phyloP scores from a whole-genome alignment of 2,113 vertebrate genomes.

The Australoheros scitulus region DNA sequence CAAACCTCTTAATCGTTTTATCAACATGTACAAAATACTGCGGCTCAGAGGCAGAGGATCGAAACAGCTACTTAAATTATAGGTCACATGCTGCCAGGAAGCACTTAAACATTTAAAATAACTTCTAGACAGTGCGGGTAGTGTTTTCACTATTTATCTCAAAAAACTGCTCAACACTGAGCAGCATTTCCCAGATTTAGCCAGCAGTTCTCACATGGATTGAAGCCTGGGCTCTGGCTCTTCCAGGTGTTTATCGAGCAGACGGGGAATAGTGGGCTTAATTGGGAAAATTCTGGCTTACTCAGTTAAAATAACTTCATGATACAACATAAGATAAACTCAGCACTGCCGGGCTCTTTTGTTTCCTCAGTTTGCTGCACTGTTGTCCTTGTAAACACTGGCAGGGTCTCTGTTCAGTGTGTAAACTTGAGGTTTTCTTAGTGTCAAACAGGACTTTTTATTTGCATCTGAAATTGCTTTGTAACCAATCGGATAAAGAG shows the following conservation, averaged over 20 bases:
- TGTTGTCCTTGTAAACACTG: neutral
- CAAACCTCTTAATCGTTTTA: neutral
- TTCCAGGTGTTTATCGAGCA: neutral
- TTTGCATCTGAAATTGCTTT: too few relatives aligned
- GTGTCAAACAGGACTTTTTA: too few relatives aligned
- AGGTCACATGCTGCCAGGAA: neutral
- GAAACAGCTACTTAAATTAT: neutral
- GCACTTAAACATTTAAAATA: neutral
- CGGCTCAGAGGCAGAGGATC: neutral
- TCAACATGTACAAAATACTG: neutral
- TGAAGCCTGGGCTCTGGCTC: neutral
- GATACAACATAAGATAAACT: neutral
- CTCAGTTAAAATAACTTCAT: neutral
- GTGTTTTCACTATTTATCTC: neutral
- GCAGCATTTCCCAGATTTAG: neutral
- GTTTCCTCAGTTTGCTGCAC: neutral
- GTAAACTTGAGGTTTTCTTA: too few relatives aligned
- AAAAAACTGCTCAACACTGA: neutral
- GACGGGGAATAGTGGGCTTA: neutral
- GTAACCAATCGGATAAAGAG: neutral
- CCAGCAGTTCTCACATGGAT: neutral
- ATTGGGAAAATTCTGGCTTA: neutral
- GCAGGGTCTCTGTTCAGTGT: too few relatives aligned
- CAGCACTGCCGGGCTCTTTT: neutral
- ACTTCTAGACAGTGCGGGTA: neutral